Conservation (phyloP, 2,797 vertebrate species). For the Trichosurus vulpecula region DNA sequence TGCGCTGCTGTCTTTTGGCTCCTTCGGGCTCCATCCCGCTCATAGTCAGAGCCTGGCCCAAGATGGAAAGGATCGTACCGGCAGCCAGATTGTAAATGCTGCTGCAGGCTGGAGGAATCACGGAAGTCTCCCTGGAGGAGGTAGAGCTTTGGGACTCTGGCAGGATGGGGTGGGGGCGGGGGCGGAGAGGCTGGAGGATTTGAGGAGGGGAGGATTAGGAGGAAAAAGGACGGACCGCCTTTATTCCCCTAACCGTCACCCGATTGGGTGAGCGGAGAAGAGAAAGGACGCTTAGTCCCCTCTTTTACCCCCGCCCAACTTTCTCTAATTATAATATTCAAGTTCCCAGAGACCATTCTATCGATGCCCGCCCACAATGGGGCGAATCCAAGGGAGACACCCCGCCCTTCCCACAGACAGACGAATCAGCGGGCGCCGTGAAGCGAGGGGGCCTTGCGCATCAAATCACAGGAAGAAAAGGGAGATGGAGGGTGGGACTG, state of each 20-base stretch:
- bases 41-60: not conserved
- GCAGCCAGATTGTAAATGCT: no score
- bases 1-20: no score
- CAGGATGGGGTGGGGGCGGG: not conserved
- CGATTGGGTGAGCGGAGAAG: not conserved
- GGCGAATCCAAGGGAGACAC: slow-evolving; percentile 21
- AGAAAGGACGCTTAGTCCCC: not conserved
- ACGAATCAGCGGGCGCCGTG: not conserved
- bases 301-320: not conserved
- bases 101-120: not conserved
- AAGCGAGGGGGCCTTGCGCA: no score
- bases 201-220: not conserved
- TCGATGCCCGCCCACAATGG: slow-evolving; percentile 55
- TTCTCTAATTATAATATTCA: not conserved
- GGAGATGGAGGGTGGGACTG: slow-evolving; percentile 23
- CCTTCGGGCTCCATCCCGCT: not conserved
- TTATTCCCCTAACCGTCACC: not conserved
- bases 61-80: not conserved
- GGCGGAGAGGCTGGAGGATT: not conserved
- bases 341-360: not conserved
- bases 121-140: slow-evolving; percentile 64
- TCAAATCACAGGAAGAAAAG: not conserved
- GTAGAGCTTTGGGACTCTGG: slow-evolving; percentile 25
- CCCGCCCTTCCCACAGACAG: not conserved
- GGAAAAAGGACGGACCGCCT: not conserved